Base-by-base conservation (phyloP, 37 sponge, comb jelly and placozoan species). In the Cliona cf. orientalis region DNA sequence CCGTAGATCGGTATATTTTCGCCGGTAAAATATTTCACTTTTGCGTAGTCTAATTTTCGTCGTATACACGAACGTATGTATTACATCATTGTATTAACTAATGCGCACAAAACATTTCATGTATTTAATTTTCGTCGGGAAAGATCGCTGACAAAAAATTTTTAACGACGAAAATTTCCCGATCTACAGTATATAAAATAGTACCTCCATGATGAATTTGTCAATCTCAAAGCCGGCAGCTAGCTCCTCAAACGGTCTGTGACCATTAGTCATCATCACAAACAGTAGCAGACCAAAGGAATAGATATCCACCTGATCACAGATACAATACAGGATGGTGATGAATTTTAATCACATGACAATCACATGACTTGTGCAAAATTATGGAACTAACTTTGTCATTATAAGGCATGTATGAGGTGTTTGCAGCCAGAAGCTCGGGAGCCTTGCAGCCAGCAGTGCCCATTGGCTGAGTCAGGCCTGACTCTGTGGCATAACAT, bases 391-490 rank as follows among this genome's bases (percentile, higher is more conserved):
- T 33, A 21, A 79, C 89, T 81, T 76, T 87, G 58, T 84, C 74
- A 44, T 87, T 53, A 55, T 92, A 92, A 11, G 92, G 71, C 44
- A 72, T 83, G 46, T 73, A 33, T 19, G 89, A 86, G 59, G 58
- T 25, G 0, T 59, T 63, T 31, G 86, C 84, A 34, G 61, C 60
- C 21, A 93, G 72, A 29, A 87, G 73, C 56, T 95, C 92, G 17
- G 96, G 92, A 37, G 96, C 90, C 83, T 84, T 91, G 80, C 74
- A 85, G 38, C 96, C 96, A 5, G 80, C 34, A 0, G 96, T 95
- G 37, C 96, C 96, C 1, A 74, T 81, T 22, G 84, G 33, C 31
- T 78, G 72, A 35, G 74, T 76, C 58, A 95, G 66, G 3, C 96
- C 96, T 19, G 66, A 65, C 31, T 66, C 85, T 31, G 92, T 92